Percentiles rank a stretch among this genome's conserved stretches.
Conservation (phyloP, 2,113 vertebrate species). For the Corynorhinus townsendii region DNA sequence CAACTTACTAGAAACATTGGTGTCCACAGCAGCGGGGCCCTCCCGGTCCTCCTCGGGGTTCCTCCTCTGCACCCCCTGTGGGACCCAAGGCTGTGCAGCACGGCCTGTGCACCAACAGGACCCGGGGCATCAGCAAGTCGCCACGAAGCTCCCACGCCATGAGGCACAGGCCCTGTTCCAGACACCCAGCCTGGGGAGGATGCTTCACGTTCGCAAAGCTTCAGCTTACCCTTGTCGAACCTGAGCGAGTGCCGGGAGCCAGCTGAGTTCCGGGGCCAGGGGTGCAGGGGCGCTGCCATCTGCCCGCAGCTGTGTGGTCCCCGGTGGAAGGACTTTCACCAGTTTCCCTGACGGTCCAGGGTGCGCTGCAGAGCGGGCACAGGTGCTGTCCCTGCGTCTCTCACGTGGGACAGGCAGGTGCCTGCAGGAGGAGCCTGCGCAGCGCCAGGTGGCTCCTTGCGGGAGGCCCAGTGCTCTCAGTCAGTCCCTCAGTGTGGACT, state of each 20-base stretch:
- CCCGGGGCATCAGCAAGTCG: constrained; percentile 89
- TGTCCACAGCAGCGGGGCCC: constrained; percentile 87
- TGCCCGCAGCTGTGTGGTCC: background rate
- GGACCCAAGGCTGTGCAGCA: constrained; percentile 91
- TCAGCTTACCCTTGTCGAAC: background rate
- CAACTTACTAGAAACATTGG: constrained; percentile 91
- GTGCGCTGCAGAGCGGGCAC: background rate
- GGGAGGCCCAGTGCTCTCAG: background rate
- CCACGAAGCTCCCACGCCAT: constrained; percentile 81
- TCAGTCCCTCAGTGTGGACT: background rate
- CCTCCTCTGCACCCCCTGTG: constrained; percentile 82
- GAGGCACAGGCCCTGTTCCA: background rate
- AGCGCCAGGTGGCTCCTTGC: background rate
- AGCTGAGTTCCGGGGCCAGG: background rate
- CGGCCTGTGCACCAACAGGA: constrained; percentile 90
- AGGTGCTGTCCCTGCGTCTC: background rate
- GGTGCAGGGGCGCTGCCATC: background rate
- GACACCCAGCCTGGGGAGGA: background rate
- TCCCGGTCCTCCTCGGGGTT: constrained; percentile 93
- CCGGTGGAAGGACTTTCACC: background rate
- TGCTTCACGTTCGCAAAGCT: background rate
- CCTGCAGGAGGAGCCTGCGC: background rate
- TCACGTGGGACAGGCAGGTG: background rate
- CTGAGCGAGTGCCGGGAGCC: background rate
- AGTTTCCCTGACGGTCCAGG: background rate